Evolutionary conservation across 2,888 invertebrate species (phyloP).

Genomic region (Chydorus sphaericus): DNA sequence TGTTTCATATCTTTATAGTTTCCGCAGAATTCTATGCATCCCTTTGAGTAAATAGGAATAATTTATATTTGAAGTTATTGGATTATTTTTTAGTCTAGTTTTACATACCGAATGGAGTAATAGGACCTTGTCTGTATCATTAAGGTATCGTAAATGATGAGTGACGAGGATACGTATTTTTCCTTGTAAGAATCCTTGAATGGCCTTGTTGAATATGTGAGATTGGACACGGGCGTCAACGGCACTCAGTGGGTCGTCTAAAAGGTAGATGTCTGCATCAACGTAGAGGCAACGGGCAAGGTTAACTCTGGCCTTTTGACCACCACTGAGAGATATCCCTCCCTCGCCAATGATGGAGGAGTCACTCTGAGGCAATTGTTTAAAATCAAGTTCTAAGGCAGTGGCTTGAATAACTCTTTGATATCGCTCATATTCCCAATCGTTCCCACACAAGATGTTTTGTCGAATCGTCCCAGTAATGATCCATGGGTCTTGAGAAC

Average conservation of each 20-base stretch:
- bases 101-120: too few species aligned
- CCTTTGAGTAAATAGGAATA: too few species aligned
- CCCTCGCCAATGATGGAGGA: conserved; percentile 37
- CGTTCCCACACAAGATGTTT: conserved; percentile 79
- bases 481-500: conserved; percentile 58
- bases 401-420: conserved; percentile 22
- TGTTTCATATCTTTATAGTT: too few species aligned
- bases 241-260: conserved; percentile 37
- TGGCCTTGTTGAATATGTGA: conserved; percentile 33
- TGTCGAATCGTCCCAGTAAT: conserved; percentile 65
- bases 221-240: conserved; percentile 34
- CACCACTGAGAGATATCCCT: conserved; percentile 37
- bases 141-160: conserved; percentile 67
- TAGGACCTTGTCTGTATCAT: conserved; percentile 47
- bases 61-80: too few species aligned
- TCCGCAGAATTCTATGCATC: too few species aligned
- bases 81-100: too few species aligned
- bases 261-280: conserved; percentile 34
- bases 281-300: conserved; percentile 32
- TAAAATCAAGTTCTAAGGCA: conserved; percentile 33
- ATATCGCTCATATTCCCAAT: conserved; percentile 33
- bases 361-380: conserved; percentile 33
- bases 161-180: conserved; percentile 40
- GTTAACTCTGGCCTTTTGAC: conserved; percentile 37
- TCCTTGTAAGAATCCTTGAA: conserved; percentile 26